Evolutionary conservation across 1,140 invertebrate genomes (phyloP).

Genomic region (Drosophila prosaltans): DNA sequence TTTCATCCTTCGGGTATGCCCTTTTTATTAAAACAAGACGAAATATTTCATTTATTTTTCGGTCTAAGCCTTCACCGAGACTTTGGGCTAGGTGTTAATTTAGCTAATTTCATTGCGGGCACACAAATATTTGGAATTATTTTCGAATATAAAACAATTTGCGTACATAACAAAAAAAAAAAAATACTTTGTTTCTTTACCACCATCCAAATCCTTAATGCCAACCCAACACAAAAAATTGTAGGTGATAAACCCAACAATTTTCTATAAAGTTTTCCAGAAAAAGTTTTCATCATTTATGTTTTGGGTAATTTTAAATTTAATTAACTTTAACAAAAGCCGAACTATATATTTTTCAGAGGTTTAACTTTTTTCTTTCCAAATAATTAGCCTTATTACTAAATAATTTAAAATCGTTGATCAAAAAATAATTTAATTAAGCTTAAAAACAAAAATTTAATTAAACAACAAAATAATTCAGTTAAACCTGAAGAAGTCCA

Average conservation of each 20-base stretch:
- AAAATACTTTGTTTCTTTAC: conserved; percentile 17
- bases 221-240: neutral
- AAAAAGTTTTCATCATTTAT: too few relatives aligned
- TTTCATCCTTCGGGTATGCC: conserved; percentile 17
- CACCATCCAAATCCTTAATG: neutral
- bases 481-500: too few relatives aligned
- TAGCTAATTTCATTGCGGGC: conserved; percentile 77
- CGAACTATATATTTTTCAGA: too few relatives aligned
- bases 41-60: conserved; percentile 78
- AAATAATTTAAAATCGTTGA: too few relatives aligned
- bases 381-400: too few relatives aligned
- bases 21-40: conserved; percentile 74
- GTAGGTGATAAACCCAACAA: neutral
- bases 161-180: conserved; percentile 32
- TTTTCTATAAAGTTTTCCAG: neutral
- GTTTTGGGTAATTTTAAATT: too few relatives aligned
- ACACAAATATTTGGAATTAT: conserved; percentile 78
- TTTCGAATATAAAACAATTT: conserved; percentile 69
- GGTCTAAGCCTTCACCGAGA: conserved; percentile 57
- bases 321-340: too few relatives aligned
- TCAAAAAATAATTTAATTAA: too few relatives aligned
- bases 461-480: too few relatives aligned
- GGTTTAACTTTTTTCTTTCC: too few relatives aligned
- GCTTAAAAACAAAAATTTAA: too few relatives aligned
- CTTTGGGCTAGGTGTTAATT: conserved; percentile 73